Percentiles rank a stretch among this genome's conserved stretches.
These are phyloP conservation scores for Clavelina lepadiformis DNA, from an alignment of 23 tunicate species.

Conservation along the genomic window DNA sequence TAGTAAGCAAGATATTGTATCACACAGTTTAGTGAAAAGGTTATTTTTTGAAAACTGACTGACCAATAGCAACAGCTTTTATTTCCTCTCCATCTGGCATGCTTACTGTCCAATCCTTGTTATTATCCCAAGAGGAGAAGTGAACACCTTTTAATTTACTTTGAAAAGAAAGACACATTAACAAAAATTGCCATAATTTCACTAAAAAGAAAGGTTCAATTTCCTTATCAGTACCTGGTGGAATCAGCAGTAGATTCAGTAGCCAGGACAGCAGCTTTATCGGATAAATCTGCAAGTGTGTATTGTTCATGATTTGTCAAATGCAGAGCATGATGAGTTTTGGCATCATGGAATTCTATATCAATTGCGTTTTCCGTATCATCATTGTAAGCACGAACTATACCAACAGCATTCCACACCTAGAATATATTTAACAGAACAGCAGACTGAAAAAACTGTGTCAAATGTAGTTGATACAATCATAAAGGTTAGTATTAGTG, in stretches of 20 bases:
- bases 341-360: conserved; percentile 89
- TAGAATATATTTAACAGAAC: not conserved
- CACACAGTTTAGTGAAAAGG: not conserved
- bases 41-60: no score
- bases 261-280: conserved; percentile 79
- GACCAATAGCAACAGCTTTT: conserved; percentile 59
- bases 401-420: conserved; percentile 88
- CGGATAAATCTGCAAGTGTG: conserved; percentile 83
- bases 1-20: not conserved
- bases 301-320: conserved; percentile 43
- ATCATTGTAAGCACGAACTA: conserved; percentile 74
- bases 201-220: not conserved
- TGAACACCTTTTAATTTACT: conserved; percentile 76
- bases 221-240: conserved; percentile 35
- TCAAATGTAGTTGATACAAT: not conserved
- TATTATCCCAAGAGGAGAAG: conserved; percentile 90
- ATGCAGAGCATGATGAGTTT: conserved; percentile 86
- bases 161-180: not conserved
- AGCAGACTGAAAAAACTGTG: not conserved
- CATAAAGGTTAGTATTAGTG: no score
- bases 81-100: conserved; percentile 88
- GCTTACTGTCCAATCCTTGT: conserved; percentile 84
- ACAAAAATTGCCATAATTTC: not conserved
- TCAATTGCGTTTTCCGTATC: conserved; percentile 84
- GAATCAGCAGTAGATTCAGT: conserved; percentile 43